A percentile compares a stretch with the other conserved stretches of the same genome.
Evolutionary conservation across 1,140 invertebrate genomes (phyloP).

Genomic region (Drosophila persimilis): DNA sequence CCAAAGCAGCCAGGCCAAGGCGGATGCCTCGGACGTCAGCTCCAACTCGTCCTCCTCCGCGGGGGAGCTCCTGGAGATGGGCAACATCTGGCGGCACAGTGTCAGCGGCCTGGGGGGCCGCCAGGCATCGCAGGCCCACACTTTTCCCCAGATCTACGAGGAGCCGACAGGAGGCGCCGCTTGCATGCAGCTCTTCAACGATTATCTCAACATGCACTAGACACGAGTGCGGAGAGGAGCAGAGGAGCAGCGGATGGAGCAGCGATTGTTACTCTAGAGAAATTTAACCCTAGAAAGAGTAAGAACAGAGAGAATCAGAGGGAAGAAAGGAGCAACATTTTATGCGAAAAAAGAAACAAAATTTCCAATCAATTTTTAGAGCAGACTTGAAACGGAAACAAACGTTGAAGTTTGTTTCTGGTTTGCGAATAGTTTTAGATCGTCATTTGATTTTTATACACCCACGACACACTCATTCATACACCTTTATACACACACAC

Average conservation of each 20-base stretch:
- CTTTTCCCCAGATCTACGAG: conserved; percentile 38
- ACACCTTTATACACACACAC: background rate
- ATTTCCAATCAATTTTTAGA: conserved; percentile 6
- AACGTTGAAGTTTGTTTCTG: background rate
- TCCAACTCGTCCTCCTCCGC: conserved; percentile 70
- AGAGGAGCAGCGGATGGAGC: background rate
- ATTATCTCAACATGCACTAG: conserved; percentile 86
- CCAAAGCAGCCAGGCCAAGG: conserved; percentile 29
- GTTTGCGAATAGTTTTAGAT: conserved; percentile 39
- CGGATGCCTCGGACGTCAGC: conserved; percentile 65
- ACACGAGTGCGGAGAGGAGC: conserved; percentile 57
- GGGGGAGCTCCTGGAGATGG: conserved; percentile 55
- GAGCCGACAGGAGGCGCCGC: conserved; percentile 79
- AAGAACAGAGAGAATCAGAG: conserved; percentile 22
- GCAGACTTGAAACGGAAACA: no score
- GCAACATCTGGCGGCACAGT: conserved; percentile 60
- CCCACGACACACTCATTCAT: no score
- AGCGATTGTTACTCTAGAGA: conserved; percentile 61
- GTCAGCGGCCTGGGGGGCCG: conserved; percentile 8
- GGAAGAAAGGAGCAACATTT: background rate
- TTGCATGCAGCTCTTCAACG: conserved; percentile 85
- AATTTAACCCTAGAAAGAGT: conserved; percentile 34
- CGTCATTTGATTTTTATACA: conserved; percentile 36
- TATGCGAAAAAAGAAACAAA: background rate
- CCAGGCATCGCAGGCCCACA: conserved; percentile 32